Evolutionary conservation across 2,888 invertebrate genomes (phyloP).

Genomic region (Chesias legatella): DNA sequence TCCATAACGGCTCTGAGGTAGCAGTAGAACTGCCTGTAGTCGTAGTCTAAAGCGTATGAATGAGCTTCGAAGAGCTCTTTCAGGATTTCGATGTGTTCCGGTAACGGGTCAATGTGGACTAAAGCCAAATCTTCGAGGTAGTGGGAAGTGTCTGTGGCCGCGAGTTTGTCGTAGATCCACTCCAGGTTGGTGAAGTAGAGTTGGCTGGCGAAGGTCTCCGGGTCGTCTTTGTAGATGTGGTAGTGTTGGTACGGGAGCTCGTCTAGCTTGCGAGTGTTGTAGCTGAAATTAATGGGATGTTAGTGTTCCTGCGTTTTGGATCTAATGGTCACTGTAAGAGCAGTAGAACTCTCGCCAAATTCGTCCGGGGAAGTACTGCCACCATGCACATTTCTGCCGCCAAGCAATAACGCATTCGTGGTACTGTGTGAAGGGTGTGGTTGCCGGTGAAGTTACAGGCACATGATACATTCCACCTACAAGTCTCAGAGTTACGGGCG

Average conservation of each 20-base stretch:
- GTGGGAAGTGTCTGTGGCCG: constrained; percentile 87
- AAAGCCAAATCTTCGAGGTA: constrained; percentile 88
- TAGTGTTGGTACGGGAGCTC: constrained; percentile 90
- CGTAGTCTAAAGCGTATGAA: constrained; percentile 87
- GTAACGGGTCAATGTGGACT: constrained; percentile 65
- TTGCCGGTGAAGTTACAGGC: too few species aligned
- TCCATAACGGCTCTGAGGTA: constrained; percentile 73
- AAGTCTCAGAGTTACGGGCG: too few species aligned
- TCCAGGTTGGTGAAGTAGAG: constrained; percentile 86
- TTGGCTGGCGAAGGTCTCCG: constrained; percentile 82
- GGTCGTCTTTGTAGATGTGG: constrained; percentile 76
- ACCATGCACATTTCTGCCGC: too few species aligned
- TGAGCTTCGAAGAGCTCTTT: constrained; percentile 86
- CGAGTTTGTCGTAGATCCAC: constrained; percentile 90
- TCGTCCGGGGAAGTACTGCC: too few species aligned
- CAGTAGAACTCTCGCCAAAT: too few species aligned
- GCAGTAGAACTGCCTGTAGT: constrained; percentile 90
- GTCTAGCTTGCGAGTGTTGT: constrained; percentile 89
- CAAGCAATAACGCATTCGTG: too few species aligned
- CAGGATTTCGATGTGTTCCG: constrained; percentile 79
- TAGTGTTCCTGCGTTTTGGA: too few species aligned
- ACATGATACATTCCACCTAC: too few species aligned
- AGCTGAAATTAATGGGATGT: constrained; percentile 81
- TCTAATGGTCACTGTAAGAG: too few species aligned
- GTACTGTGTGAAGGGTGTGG: too few species aligned